These are phyloP conservation scores for Trigoniulus corallinus DNA, from an alignment of 1,140 invertebrate species.

Conservation along the genomic window DNA sequence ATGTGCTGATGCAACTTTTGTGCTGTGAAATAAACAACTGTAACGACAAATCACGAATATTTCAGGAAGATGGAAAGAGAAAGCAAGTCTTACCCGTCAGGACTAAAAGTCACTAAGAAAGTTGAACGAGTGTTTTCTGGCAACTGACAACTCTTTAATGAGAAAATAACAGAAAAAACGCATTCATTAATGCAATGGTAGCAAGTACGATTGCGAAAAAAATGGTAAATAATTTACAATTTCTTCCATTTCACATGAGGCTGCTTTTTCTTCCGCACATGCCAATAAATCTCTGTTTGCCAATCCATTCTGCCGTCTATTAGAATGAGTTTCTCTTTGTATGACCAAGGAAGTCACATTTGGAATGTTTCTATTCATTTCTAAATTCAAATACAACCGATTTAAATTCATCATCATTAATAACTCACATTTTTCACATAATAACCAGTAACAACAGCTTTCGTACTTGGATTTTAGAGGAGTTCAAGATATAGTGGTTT, in stretches of 20 bases:
- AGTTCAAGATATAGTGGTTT: no score
- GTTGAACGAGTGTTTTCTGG: slow-evolving; percentile 56
- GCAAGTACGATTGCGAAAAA: no score
- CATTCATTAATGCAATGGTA: not conserved
- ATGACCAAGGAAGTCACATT: not conserved
- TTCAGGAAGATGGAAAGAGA: not conserved
- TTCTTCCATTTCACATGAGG: slow-evolving; percentile 9
- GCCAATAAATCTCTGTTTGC: not conserved
- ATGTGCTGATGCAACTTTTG: slow-evolving; percentile 72
- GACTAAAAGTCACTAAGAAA: slow-evolving; percentile 71
- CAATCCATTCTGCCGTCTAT: not conserved
- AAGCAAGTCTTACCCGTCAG: slow-evolving; percentile 46
- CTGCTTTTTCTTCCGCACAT: slow-evolving; percentile 13
- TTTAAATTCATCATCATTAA: no score
- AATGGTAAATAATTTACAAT: slow-evolving; percentile 1
- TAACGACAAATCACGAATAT: not conserved
- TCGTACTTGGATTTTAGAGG: no score
- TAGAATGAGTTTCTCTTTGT: not conserved
- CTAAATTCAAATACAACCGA: no score
- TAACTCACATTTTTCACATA: no score
- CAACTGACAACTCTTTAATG: slow-evolving; percentile 38
- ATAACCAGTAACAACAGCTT: no score
- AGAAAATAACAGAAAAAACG: not conserved
- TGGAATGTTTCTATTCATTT: not conserved
- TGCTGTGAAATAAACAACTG: slow-evolving; percentile 30